Evolutionary conservation across 2,113 vertebrate genomes (phyloP).

Genomic region (Xiphophorus couchianus): DNA sequence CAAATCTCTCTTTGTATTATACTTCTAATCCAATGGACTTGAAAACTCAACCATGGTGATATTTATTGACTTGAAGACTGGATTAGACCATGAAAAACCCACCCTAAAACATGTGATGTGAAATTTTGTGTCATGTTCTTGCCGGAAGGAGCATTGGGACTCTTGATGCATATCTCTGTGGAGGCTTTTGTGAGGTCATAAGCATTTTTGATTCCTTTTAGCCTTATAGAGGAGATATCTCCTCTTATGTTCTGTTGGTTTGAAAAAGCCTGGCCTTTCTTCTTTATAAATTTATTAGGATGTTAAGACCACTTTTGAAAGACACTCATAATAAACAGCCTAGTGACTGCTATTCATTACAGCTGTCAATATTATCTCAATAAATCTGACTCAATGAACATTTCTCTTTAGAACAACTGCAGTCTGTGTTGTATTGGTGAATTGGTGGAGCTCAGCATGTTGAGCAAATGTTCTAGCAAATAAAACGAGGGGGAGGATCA

Average conservation of each 20-base stretch:
- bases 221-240: constrained; percentile 65
- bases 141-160: constrained; percentile 59
- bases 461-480: constrained; percentile 33
- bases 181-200: constrained; percentile 65
- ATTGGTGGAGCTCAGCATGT: neutral
- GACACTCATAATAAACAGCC: constrained; percentile 46
- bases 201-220: constrained; percentile 73
- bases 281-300: constrained; percentile 61
- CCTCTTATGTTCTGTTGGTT: constrained; percentile 55
- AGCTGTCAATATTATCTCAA: constrained; percentile 85
- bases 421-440: constrained; percentile 2
- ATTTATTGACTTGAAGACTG: constrained; percentile 72
- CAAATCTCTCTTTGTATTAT: constrained; percentile 75
- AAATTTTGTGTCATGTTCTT: constrained; percentile 69
- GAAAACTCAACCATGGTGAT: constrained; percentile 61
- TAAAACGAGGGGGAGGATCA: constrained; percentile 1
- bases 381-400: constrained; percentile 81
- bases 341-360: constrained; percentile 77
- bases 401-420: constrained; percentile 31
- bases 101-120: constrained; percentile 68
- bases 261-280: constrained; percentile 62
- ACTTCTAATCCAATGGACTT: constrained; percentile 67
- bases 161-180: constrained; percentile 74
- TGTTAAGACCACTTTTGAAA: constrained; percentile 68
- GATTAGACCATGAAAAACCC: constrained; percentile 45